Evolutionary conservation across 1,140 invertebrate genomes (phyloP).

Genomic region (Ephestia elutella): DNA sequence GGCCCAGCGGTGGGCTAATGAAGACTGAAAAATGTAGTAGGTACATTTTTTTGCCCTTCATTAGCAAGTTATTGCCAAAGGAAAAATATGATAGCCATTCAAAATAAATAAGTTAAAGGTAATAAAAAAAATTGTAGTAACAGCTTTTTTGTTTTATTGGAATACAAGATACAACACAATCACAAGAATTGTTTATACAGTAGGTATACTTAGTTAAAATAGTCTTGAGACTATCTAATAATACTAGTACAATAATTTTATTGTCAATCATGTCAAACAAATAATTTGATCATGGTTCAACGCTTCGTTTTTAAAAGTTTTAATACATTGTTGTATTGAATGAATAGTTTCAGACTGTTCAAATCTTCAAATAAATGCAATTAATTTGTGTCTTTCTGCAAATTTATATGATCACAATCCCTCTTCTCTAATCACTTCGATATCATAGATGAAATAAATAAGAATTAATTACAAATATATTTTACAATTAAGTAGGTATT

Average conservation of each 20-base stretch:
- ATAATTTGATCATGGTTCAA: conserved; percentile 30
- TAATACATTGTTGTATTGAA: neutral
- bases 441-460: neutral
- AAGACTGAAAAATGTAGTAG: too few species aligned
- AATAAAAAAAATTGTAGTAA: conserved; percentile 10
- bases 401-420: neutral
- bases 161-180: conserved; percentile 54
- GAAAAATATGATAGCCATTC: too few species aligned
- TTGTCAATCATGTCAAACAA: conserved; percentile 55
- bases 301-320: neutral
- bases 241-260: conserved; percentile 56
- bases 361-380: conserved; percentile 16
- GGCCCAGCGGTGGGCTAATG: too few species aligned
- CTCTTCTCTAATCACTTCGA: too few species aligned
- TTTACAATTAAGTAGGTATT: neutral
- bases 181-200: conserved; percentile 43
- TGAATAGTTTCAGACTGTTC: neutral
- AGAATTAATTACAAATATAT: neutral
- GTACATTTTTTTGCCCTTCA: too few species aligned
- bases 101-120: neutral
- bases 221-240: conserved; percentile 53
- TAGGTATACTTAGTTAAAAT: conserved; percentile 30
- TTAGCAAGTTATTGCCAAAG: too few species aligned
- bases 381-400: neutral
- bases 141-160: conserved; percentile 43